Percentiles rank a stretch among this genome's conserved stretches.
Conservation (phyloP, 2,888 invertebrate species). For the Seira sanloemensis region DNA sequence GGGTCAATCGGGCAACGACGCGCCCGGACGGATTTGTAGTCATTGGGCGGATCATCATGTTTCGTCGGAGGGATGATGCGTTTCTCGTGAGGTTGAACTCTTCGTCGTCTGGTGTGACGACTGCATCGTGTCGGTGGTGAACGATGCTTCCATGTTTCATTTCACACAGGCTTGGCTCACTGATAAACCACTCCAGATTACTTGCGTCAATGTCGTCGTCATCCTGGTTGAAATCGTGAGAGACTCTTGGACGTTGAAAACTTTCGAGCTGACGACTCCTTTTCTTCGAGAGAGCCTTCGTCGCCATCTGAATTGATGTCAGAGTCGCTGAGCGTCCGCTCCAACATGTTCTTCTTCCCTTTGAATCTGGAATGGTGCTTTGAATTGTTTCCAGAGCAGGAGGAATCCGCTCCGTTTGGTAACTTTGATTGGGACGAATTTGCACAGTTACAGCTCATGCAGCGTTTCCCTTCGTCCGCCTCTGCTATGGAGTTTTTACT, state of each 20-base stretch:
- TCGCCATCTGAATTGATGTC: slow-evolving; percentile 67
- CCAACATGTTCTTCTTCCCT: slow-evolving; percentile 40
- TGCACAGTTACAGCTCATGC: slow-evolving; percentile 54
- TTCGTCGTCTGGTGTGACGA: slow-evolving; percentile 32
- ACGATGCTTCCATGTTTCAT: slow-evolving; percentile 29
- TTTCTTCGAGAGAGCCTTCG: slow-evolving; percentile 49
- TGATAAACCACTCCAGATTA: slow-evolving; percentile 61
- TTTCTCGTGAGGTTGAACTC: neutral
- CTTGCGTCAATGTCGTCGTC: slow-evolving; percentile 35
- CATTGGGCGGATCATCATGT: slow-evolving; percentile 62
- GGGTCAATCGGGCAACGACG: slow-evolving; percentile 56
- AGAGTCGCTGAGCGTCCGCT: slow-evolving; percentile 66
- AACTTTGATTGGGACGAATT: neutral
- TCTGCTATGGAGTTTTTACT: slow-evolving; percentile 32
- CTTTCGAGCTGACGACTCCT: slow-evolving; percentile 44
- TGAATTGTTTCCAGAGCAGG: no score
- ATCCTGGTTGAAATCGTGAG: slow-evolving; percentile 64
- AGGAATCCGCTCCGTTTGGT: slow-evolving; percentile 12
- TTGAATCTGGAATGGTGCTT: slow-evolving; percentile 38
- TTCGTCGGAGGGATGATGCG: slow-evolving; percentile 49
- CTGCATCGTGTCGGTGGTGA: slow-evolving; percentile 41
- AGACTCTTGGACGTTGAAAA: slow-evolving; percentile 70
- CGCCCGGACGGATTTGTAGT: slow-evolving; percentile 58
- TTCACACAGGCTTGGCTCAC: slow-evolving; percentile 67
- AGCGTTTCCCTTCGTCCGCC: slow-evolving; percentile 29